phyloP scores from a whole-genome alignment of 1,140 invertebrate species.

The Mylabris phalerata region DNA sequence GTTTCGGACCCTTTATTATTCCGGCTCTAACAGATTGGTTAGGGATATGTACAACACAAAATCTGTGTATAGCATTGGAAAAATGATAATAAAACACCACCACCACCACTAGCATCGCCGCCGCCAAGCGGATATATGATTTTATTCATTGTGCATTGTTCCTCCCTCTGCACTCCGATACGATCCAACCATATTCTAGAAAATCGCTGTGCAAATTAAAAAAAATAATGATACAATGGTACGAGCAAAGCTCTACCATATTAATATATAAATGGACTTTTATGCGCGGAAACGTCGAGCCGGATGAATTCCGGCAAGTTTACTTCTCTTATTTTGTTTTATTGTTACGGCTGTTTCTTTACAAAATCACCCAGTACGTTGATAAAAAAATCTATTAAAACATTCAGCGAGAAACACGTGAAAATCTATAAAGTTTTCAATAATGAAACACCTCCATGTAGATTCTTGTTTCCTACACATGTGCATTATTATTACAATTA shows the following conservation, averaged over 20 bases:
- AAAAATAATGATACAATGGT: constrained; percentile 20
- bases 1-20: constrained; percentile 16
- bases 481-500: constrained; percentile 8
- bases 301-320: no score
- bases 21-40: no score
- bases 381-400: not conserved
- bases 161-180: constrained; percentile 12
- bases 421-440: not conserved
- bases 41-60: constrained; percentile 9
- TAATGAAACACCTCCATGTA: not conserved
- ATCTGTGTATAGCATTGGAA: no score
- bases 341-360: no score
- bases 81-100: no score
- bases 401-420: not conserved
- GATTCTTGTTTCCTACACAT: not conserved
- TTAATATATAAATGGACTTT: constrained; percentile 22
- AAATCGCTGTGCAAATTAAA: constrained; percentile 31
- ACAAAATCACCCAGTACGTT: not conserved
- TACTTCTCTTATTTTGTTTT: no score
- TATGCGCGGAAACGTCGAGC: not conserved
- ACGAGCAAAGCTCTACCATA: constrained; percentile 18
- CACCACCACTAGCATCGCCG: no score
- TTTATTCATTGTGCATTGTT: constrained; percentile 36
- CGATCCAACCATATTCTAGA: constrained; percentile 22
- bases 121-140: constrained; percentile 23